These are phyloP conservation scores for Spodoptera littoralis DNA, from an alignment of 2,888 invertebrate species.

Conservation along the genomic window DNA sequence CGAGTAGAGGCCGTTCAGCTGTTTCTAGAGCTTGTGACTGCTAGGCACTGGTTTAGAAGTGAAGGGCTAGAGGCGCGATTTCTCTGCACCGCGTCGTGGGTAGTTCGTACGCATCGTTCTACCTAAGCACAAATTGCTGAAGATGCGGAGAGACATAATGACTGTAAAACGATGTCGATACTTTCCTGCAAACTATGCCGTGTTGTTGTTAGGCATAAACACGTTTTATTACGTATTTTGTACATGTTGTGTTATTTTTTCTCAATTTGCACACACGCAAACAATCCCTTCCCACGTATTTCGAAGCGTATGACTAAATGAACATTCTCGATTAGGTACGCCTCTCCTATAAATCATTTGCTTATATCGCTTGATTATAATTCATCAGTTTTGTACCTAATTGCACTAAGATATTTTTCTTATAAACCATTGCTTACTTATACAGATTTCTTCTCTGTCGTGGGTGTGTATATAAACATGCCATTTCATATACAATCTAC, in stretches of 20 bases:
- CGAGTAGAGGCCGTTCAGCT: conserved; percentile 42
- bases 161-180: conserved; percentile 2
- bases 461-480: no score
- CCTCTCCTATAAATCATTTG: conserved; percentile 18
- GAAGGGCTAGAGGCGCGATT: conserved; percentile 49
- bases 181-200: background rate
- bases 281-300: conserved; percentile 30
- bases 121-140: conserved; percentile 11
- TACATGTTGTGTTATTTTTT: conserved; percentile 14
- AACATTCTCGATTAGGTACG: conserved; percentile 43
- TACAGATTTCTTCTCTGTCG: no score
- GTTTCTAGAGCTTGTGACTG: conserved; percentile 47
- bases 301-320: conserved; percentile 35
- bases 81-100: conserved; percentile 29
- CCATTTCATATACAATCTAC: no score
- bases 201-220: conserved; percentile 15
- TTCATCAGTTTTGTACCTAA: no score
- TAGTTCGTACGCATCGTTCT: conserved; percentile 22
- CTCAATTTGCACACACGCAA: conserved; percentile 7
- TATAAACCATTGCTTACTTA: no score
- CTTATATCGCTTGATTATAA: background rate
- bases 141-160: conserved; percentile 13
- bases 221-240: conserved; percentile 12
- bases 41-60: conserved; percentile 39
- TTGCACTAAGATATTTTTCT: no score